These are phyloP conservation scores for Mamestra configurata DNA, from an alignment of 1,140 invertebrate species.

Conservation along the genomic window DNA sequence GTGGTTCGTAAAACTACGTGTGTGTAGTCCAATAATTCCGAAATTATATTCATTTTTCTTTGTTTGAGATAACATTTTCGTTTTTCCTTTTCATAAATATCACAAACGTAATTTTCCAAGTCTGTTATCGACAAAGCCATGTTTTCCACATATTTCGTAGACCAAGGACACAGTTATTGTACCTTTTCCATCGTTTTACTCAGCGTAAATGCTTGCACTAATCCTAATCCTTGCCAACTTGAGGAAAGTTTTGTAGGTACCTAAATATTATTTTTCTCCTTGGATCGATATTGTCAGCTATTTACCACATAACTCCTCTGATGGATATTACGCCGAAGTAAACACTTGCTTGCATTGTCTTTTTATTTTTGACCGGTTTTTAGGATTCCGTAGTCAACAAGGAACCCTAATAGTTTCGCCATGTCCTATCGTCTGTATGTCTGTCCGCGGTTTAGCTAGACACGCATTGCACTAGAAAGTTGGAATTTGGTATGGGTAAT, in stretches of 20 bases:
- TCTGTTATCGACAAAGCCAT: slow-evolving; percentile 45
- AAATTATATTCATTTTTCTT: neutral
- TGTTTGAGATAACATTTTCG: neutral
- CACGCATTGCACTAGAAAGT: too few species aligned
- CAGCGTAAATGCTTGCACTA: slow-evolving; percentile 54
- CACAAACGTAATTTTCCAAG: slow-evolving; percentile 32
- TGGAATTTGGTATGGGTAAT: too few species aligned
- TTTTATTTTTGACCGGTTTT: slow-evolving; percentile 41
- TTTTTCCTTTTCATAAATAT: neutral
- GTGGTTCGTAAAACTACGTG: too few species aligned
- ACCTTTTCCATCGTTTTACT: slow-evolving; percentile 56
- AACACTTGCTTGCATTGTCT: slow-evolving; percentile 62
- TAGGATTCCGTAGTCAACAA: too few species aligned
- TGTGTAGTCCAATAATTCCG: too few species aligned
- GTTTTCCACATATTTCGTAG: slow-evolving; percentile 43
- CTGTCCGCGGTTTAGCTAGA: too few species aligned
- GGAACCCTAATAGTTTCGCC: too few species aligned
- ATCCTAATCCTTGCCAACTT: slow-evolving; percentile 54
- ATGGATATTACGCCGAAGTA: slow-evolving; percentile 69
- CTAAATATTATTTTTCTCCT: slow-evolving; percentile 73
- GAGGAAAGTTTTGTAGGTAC: slow-evolving; percentile 63
- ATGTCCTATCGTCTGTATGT: too few species aligned
- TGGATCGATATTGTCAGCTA: slow-evolving; percentile 74
- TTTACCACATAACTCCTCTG: slow-evolving; percentile 70
- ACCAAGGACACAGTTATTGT: slow-evolving; percentile 22